Evolutionary conservation across 2,888 invertebrate genomes (phyloP).

Genomic region (Morinoia aosen): DNA sequence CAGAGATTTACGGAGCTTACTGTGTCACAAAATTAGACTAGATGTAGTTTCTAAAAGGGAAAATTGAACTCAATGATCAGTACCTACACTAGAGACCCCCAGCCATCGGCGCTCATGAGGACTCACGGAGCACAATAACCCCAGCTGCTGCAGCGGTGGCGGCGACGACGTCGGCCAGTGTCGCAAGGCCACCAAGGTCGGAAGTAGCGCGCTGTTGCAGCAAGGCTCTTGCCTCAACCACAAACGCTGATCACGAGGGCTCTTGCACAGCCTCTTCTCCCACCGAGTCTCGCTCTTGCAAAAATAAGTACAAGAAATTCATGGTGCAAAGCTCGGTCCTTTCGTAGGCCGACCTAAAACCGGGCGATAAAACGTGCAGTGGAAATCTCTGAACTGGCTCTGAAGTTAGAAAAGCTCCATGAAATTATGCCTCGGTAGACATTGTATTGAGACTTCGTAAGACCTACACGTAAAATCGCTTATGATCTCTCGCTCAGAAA

Average conservation of each 20-base stretch:
- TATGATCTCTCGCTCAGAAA: background rate
- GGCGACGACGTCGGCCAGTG: background rate
- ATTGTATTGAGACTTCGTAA: background rate
- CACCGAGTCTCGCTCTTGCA: conserved; percentile 15
- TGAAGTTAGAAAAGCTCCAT: background rate
- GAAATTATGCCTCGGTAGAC: background rate
- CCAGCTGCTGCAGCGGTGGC: background rate
- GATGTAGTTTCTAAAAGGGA: no score
- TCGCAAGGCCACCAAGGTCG: conserved; percentile 23
- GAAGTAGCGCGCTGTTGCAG: background rate
- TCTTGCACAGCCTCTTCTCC: conserved; percentile 28
- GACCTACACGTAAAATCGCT: background rate
- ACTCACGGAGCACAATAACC: background rate
- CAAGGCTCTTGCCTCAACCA: conserved; percentile 20
- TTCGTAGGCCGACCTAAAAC: conserved; percentile 4
- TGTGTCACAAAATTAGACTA: no score
- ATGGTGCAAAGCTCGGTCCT: background rate
- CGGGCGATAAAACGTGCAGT: background rate
- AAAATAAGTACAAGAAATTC: conserved; percentile 15
- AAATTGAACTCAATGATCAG: no score
- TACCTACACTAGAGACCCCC: no score
- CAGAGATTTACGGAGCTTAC: no score
- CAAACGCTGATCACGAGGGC: background rate
- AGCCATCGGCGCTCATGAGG: background rate
- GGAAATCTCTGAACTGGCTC: background rate